These are phyloP conservation scores for Griposia aprilina DNA, from an alignment of 2,888 invertebrate species.

Conservation along the genomic window DNA sequence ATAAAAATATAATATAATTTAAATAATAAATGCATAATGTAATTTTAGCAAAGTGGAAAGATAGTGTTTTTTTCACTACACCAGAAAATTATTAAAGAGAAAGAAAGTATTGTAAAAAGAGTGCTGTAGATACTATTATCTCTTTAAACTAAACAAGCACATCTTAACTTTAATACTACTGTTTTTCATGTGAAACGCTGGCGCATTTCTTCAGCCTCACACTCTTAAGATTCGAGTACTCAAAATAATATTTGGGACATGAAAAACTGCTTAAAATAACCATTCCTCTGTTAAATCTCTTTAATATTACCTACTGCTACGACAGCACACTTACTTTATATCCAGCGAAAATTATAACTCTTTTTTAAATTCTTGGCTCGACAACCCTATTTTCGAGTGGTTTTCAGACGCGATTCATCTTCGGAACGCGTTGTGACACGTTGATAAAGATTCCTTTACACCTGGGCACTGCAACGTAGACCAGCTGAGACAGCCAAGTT, in stretches of 20 bases:
- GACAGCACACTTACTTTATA: neutral
- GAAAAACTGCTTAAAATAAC: neutral
- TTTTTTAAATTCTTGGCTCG: neutral
- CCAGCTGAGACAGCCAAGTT: slow-evolving; percentile 29
- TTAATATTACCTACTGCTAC: neutral
- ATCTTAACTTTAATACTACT: too few relatives aligned
- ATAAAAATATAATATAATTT: too few relatives aligned
- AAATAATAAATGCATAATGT: too few relatives aligned
- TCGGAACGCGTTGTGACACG: slow-evolving; percentile 51
- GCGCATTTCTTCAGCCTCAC: neutral
- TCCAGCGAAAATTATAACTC: neutral
- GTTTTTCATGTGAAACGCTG: neutral
- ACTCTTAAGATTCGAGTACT: neutral
- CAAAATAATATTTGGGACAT: neutral
- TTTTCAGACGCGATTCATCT: slow-evolving; percentile 57
- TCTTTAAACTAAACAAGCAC: neutral
- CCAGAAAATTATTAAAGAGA: too few relatives aligned
- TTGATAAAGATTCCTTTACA: slow-evolving; percentile 65
- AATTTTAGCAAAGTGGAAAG: too few relatives aligned
- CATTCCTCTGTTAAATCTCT: neutral
- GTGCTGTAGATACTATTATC: neutral
- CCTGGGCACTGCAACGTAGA: slow-evolving; percentile 57
- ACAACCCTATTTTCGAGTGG: slow-evolving; percentile 47
- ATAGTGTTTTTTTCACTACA: too few relatives aligned
- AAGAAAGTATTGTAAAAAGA: neutral